Percentiles rank a stretch among this genome's conserved stretches.
These are phyloP conservation scores for Ctenoplectra terminalis DNA, from an alignment of 1,140 invertebrate genomes.

Conservation along the genomic window DNA sequence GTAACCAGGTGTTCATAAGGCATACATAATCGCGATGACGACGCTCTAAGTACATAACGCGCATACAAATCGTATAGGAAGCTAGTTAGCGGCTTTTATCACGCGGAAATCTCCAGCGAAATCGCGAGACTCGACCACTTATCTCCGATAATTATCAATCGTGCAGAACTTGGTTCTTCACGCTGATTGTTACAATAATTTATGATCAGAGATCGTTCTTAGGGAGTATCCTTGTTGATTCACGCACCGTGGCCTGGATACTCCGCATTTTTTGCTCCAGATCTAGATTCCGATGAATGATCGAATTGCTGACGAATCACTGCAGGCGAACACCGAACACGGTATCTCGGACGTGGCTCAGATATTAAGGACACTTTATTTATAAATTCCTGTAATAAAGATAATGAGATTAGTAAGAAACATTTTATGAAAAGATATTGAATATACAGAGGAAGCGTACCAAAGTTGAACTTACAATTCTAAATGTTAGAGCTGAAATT, in stretches of 20 bases:
- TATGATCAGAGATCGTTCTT: background rate
- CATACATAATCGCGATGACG: background rate
- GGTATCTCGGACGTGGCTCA: background rate
- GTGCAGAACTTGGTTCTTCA: too few relatives aligned
- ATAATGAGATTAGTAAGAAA: conserved; percentile 3
- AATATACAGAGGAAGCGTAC: too few relatives aligned
- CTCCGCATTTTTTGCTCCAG: conserved; percentile 24
- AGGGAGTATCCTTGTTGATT: conserved; percentile 31
- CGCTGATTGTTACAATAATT: background rate
- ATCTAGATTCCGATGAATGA: conserved; percentile 62
- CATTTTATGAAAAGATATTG: too few relatives aligned
- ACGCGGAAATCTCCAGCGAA: background rate
- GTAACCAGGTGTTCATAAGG: background rate
- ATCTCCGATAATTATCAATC: background rate
- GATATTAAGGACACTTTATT: conserved; percentile 13
- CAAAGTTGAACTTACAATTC: too few relatives aligned
- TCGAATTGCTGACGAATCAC: conserved; percentile 42
- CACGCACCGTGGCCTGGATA: conserved; percentile 47
- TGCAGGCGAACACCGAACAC: background rate
- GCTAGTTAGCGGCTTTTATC: background rate
- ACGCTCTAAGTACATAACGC: background rate
- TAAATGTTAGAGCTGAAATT: too few relatives aligned
- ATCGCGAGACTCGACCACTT: background rate
- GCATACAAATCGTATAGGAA: background rate
- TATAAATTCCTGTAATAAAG: background rate